Evolutionary conservation across 1,140 invertebrate species (phyloP).

Genomic region (Rhagoletis zephyria): DNA sequence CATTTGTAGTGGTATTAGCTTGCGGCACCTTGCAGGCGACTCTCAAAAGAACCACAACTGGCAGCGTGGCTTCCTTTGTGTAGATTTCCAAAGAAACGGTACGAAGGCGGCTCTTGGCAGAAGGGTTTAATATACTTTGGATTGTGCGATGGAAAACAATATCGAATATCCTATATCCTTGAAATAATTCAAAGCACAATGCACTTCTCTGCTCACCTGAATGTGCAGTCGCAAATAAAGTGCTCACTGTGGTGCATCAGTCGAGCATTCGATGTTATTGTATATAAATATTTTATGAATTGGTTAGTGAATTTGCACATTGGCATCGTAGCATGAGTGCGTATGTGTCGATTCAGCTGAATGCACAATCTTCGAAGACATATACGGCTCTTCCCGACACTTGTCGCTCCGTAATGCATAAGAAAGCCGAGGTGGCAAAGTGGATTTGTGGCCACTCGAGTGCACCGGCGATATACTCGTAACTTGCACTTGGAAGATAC

Average conservation of each 20-base stretch:
- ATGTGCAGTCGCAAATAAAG: not conserved
- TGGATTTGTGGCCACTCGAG: constrained; percentile 9
- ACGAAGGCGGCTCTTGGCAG: too few species aligned
- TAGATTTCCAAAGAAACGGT: too few species aligned
- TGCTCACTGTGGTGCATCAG: not conserved
- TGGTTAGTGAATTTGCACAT: constrained; percentile 9
- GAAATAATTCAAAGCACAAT: constrained; percentile 22
- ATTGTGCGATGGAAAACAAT: not conserved
- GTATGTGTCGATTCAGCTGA: constrained; percentile 18
- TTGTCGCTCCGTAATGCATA: not conserved
- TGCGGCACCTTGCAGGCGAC: not conserved
- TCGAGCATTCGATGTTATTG: constrained; percentile 10
- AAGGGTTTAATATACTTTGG: not conserved
- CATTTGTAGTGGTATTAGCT: not conserved
- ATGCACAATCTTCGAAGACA: not conserved
- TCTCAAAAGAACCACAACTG: not conserved
- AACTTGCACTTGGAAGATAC: not conserved
- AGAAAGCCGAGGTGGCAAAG: not conserved
- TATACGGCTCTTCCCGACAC: not conserved
- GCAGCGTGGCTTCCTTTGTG: not conserved
- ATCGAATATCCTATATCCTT: constrained; percentile 37
- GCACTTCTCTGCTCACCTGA: not conserved
- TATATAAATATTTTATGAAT: not conserved
- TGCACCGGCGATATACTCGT: not conserved
- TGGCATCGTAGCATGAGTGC: not conserved